Evolutionary conservation across 2,888 invertebrate genomes (phyloP), one percentile per base, ranked within the genome.

Genomic region (Fabriciana adippe): DNA sequence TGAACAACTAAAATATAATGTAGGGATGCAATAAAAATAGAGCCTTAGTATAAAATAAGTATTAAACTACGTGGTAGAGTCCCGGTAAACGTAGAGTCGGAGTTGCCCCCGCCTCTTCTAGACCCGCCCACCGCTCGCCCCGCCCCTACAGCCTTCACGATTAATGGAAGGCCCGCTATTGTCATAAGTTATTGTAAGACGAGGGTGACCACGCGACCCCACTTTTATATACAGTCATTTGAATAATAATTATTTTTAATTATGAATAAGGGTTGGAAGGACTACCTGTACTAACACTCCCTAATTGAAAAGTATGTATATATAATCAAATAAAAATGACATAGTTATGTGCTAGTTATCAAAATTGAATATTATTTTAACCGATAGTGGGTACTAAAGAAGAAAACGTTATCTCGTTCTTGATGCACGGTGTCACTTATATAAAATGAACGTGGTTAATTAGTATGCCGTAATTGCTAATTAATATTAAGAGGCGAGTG

Each of bases 41-140:
- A 59, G 57, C 57, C 57, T 59, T 5, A 18, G 1, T 59, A n/a
- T 26, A 15, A 59, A 26, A 59, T 16, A 59, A 48, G 31, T 59
- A 48, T 21, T 21, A 35, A 31, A 55, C 45, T 55, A 35, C n/a
- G 48, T 14, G 21, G 59, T 48, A 59, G 55, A 55, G 55, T 55
- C 48, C 59, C 67, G 61, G 54, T 51, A 16, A 14, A 41, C 35
- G 51, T 72, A 64, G 67, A 66, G 72, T 75, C 74, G 66, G 71
- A 71, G 75, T 73, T 71, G 70, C 72, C 70, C 67, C 72, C 67
- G 70, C 73, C 74, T 72, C 75, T 74, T 74, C 74, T 76, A 15
- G 70, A 64, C 63, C 64, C 70, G 64, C 71, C 57, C 66, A 64
- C 35, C 53, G 50, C 41, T 3, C 26, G 60, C 59, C 65, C 62